Evolutionary conservation across 2,888 invertebrate genomes (phyloP).

Genomic region (Lapara coniferarum): DNA sequence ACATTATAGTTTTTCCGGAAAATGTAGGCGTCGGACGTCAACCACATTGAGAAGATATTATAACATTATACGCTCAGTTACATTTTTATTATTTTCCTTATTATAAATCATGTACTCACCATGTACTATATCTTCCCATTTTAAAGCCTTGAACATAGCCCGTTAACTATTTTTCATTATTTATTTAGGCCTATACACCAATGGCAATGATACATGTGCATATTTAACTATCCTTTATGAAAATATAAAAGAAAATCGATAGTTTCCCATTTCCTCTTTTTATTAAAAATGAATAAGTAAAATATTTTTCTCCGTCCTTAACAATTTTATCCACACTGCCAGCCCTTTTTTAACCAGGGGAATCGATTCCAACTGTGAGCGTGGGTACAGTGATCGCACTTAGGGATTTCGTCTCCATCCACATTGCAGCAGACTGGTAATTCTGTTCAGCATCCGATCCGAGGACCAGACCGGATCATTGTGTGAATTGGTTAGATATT

Average conservation of each 20-base stretch:
- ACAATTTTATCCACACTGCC: neutral
- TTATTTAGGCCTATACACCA: too few species aligned
- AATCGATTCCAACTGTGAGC: neutral
- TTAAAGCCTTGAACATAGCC: too few species aligned
- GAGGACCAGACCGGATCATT: neutral
- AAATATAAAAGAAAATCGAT: too few species aligned
- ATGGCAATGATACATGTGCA: too few species aligned
- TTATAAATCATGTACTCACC: too few species aligned
- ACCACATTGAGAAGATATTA: neutral
- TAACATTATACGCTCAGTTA: neutral
- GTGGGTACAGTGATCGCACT: neutral
- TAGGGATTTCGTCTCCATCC: conserved; percentile 4
- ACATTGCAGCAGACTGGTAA: neutral
- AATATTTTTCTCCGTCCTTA: too few species aligned
- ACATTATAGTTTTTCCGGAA: neutral
- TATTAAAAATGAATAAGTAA: too few species aligned
- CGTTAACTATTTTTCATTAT: too few species aligned
- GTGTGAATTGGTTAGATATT: neutral
- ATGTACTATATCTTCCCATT: too few species aligned
- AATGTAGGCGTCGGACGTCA: conserved; percentile 14
- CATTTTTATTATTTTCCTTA: neutral
- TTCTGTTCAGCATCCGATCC: neutral
- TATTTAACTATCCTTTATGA: too few species aligned
- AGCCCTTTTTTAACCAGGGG: conserved; percentile 10
- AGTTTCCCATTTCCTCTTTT: too few species aligned